Percentiles rank a stretch among this genome's conserved stretches.
These are phyloP conservation scores for Acrossocheilus fasciatus DNA, from an alignment of 2,797 vertebrate species.

Conservation along the genomic window DNA sequence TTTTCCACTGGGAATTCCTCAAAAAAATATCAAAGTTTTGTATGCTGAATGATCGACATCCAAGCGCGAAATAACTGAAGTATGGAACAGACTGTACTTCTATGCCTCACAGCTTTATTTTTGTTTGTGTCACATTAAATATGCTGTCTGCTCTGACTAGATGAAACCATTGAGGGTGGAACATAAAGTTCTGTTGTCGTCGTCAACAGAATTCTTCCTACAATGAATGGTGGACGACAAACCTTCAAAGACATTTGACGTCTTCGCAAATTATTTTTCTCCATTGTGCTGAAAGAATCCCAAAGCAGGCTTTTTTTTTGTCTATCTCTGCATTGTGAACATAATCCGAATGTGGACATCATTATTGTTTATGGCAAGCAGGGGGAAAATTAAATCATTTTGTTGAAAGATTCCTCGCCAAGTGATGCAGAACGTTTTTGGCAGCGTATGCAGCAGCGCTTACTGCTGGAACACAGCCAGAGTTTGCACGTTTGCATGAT, in stretches of 20 bases:
- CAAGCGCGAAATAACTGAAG: background rate
- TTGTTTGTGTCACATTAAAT: background rate
- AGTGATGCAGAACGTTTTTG: conserved; percentile 68
- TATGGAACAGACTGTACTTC: background rate
- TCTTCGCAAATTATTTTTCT: conserved; percentile 33
- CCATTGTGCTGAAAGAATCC: background rate
- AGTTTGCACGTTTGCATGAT: conserved; percentile 3
- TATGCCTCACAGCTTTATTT: background rate
- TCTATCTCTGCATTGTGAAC: conserved; percentile 24
- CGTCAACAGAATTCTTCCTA: background rate
- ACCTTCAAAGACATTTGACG: conserved; percentile 18
- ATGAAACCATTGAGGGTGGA: background rate
- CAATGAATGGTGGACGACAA: background rate
- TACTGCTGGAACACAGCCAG: background rate
- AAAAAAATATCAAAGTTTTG: background rate
- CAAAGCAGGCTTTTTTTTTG: background rate
- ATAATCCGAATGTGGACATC: conserved; percentile 49
- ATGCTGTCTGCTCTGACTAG: background rate
- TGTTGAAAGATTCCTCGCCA: conserved; percentile 61
- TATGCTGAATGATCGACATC: background rate
- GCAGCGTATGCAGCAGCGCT: conserved; percentile 13
- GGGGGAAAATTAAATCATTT: conserved; percentile 57
- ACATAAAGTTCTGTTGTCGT: background rate
- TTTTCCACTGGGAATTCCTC: background rate
- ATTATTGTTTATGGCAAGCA: conserved; percentile 40